Conservation (phyloP, 2,888 invertebrate species). For the Cheilosia grossa region DNA sequence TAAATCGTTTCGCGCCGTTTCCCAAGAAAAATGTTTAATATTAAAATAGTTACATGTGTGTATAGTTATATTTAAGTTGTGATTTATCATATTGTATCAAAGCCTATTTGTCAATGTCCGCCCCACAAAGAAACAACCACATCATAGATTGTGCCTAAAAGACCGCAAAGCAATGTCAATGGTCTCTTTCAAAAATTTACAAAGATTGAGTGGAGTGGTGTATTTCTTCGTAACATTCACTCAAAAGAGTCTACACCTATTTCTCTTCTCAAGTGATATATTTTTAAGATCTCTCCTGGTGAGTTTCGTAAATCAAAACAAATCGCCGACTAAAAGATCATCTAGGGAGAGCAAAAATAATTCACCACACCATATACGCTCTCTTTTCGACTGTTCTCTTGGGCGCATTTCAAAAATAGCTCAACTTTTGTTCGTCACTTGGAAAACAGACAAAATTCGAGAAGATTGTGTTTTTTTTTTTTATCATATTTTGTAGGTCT, state of each 20-base stretch:
- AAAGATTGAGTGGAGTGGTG: slow-evolving; percentile 14
- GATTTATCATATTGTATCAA: slow-evolving; percentile 47
- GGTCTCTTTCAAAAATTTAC: slow-evolving; percentile 26
- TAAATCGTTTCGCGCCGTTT: not conserved
- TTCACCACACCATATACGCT: slow-evolving; percentile 53
- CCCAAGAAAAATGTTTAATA: slow-evolving; percentile 13
- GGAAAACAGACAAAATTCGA: slow-evolving; percentile 17
- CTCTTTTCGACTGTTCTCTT: slow-evolving; percentile 32
- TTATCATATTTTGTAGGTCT: not conserved
- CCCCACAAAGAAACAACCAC: slow-evolving; percentile 16
- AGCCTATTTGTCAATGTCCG: slow-evolving; percentile 41
- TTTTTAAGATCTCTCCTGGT: not conserved
- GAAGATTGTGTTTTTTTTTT: not conserved
- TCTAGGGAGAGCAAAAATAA: slow-evolving; percentile 44
- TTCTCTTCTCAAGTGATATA: not conserved
- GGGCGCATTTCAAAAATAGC: slow-evolving; percentile 62
- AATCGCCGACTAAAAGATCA: slow-evolving; percentile 17
- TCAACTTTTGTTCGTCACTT: slow-evolving; percentile 42
- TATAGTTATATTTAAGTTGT: slow-evolving; percentile 44
- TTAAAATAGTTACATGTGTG: not conserved
- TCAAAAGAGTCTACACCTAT: not conserved
- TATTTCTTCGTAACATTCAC: slow-evolving; percentile 16
- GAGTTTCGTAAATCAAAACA: slow-evolving; percentile 29
- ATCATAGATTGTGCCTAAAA: slow-evolving; percentile 34
- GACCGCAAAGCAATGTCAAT: slow-evolving; percentile 30